Percentiles rank a stretch among this genome's conserved stretches.
These are phyloP conservation scores for Pissodes strobi DNA, from an alignment of 1,140 invertebrate species.

Conservation along the genomic window DNA sequence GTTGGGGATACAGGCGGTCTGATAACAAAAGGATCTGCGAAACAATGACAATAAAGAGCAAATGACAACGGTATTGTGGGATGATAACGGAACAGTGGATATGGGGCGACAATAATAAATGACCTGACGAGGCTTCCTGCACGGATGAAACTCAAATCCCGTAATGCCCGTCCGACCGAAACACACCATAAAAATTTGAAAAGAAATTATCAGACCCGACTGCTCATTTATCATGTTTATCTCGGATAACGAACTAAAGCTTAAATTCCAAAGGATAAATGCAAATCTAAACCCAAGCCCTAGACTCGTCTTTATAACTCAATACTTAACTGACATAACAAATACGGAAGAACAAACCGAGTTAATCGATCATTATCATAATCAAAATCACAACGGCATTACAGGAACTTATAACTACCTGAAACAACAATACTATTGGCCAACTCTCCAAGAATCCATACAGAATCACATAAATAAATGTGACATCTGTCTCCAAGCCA, in stretches of 20 bases:
- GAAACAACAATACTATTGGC: conserved; percentile 35
- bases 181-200: too few relatives aligned
- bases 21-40: too few relatives aligned
- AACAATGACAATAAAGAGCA: too few relatives aligned
- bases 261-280: conserved; percentile 11
- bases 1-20: too few relatives aligned
- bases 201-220: conserved; percentile 14
- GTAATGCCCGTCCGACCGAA: too few relatives aligned
- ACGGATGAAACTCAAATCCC: too few relatives aligned
- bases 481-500: too few relatives aligned
- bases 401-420: conserved; percentile 33
- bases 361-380: conserved; percentile 17
- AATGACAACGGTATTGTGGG: too few relatives aligned
- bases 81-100: too few relatives aligned
- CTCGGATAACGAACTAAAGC: conserved; percentile 2
- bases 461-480: conserved; percentile 28
- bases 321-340: not conserved
- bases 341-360: conserved; percentile 16
- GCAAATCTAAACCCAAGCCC: not conserved
- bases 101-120: too few relatives aligned
- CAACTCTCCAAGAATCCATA: conserved; percentile 18
- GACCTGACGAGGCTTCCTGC: too few relatives aligned
- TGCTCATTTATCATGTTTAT: conserved; percentile 14
- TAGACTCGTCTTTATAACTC: not conserved
- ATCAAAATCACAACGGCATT: conserved; percentile 33